Conservation (phyloP, 2,888 invertebrate genomes). For the Minunthozetes semirufus region DNA sequence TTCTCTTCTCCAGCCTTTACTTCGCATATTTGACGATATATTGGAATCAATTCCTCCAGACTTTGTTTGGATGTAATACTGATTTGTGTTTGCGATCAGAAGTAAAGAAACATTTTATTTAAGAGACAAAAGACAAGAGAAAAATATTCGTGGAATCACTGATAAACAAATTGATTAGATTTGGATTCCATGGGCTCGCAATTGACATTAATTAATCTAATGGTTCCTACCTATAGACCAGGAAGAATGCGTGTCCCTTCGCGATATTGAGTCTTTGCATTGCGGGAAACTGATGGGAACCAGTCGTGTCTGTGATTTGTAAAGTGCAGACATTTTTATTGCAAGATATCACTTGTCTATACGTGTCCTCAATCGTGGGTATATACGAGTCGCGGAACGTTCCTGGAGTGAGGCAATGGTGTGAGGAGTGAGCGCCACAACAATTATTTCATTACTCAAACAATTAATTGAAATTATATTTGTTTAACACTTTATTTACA, state of each 20-base stretch:
- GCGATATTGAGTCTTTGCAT: constrained; percentile 98
- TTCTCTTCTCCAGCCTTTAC: constrained; percentile 55
- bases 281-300: constrained; percentile 98
- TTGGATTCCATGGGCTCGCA: background rate
- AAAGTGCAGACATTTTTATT: constrained; percentile 99
- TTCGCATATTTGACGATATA: constrained; percentile 82
- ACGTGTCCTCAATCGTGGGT: constrained; percentile 99
- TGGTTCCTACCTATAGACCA: constrained; percentile 57
- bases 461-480: background rate
- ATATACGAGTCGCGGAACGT: constrained; percentile 98
- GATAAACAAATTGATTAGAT: too few species aligned
- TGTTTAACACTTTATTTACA: background rate
- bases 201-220: too few species aligned
- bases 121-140: background rate
- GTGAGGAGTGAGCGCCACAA: background rate
- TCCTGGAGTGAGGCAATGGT: constrained; percentile 66
- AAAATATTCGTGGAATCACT: too few species aligned
- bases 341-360: constrained; percentile 96
- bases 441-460: background rate
- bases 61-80: constrained; percentile 89
- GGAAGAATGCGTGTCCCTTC: constrained; percentile 97
- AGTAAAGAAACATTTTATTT: background rate
- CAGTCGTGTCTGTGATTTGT: constrained; percentile 99
- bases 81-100: constrained; percentile 56
- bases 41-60: constrained; percentile 91